phyloP scores from a whole-genome alignment of 1,140 invertebrate species.

The Cephus cinctus region DNA sequence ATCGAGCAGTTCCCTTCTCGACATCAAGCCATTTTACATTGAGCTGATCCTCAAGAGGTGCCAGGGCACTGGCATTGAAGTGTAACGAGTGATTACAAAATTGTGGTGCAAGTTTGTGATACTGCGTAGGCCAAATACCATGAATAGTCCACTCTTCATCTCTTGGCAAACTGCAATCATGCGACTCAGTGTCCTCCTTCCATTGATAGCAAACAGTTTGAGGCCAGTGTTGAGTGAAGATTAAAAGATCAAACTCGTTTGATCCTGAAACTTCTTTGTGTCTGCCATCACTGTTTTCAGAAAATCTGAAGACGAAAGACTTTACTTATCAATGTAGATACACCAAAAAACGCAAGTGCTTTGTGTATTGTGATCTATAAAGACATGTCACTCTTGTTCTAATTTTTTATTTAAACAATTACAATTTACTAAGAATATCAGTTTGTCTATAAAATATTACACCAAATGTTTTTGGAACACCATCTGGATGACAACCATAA shows the following conservation, averaged over 20 bases:
- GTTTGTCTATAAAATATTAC: too few relatives aligned
- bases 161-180: conserved; percentile 65
- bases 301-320: too few relatives aligned
- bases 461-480: too few relatives aligned
- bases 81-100: conserved; percentile 68
- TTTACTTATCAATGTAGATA: too few relatives aligned
- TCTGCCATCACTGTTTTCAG: too few relatives aligned
- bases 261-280: too few relatives aligned
- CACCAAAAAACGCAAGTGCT: too few relatives aligned
- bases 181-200: conserved; percentile 59
- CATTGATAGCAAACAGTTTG: conserved; percentile 72
- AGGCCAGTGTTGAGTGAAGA: conserved; percentile 82
- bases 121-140: conserved; percentile 79
- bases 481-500: too few relatives aligned
- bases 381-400: too few relatives aligned
- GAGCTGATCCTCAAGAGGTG: conserved; percentile 62
- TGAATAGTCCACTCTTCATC: conserved; percentile 75
- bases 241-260: conserved; percentile 68
- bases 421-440: too few relatives aligned
- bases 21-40: conserved; percentile 74
- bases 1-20: conserved; percentile 59
- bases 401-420: too few relatives aligned
- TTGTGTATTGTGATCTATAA: too few relatives aligned
- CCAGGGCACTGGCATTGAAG: conserved; percentile 63
- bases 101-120: conserved; percentile 63